A percentile compares a stretch with the other conserved stretches of the same genome.
Evolutionary conservation across 2,888 invertebrate species (phyloP).

Genomic region (Acronicta alni): DNA sequence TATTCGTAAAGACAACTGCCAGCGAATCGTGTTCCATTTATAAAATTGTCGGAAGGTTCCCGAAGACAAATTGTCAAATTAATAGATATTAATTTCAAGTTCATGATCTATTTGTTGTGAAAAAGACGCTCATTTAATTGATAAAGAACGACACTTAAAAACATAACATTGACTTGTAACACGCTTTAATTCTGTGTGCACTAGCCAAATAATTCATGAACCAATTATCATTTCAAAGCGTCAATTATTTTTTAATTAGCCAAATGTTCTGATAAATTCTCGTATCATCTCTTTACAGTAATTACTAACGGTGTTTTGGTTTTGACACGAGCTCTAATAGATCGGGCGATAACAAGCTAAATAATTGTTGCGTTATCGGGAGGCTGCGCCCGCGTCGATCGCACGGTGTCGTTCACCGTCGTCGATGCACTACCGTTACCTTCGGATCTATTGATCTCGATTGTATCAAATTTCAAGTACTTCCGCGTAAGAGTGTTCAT

Average conservation of each 20-base stretch:
- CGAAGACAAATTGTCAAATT: slow-evolving; percentile 60
- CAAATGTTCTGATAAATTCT: neutral
- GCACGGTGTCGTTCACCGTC: slow-evolving; percentile 78
- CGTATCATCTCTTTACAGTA: neutral
- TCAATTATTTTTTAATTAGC: neutral
- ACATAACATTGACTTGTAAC: slow-evolving; percentile 1
- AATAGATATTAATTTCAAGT: slow-evolving; percentile 53
- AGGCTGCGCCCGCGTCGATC: slow-evolving; percentile 61
- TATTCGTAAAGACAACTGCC: slow-evolving; percentile 35
- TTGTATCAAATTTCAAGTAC: slow-evolving; percentile 58
- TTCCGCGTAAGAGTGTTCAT: slow-evolving; percentile 21
- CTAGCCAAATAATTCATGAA: neutral
- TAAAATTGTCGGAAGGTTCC: slow-evolving; percentile 65
- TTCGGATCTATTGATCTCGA: slow-evolving; percentile 56
- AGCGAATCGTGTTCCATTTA: slow-evolving; percentile 52
- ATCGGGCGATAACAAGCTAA: slow-evolving; percentile 42
- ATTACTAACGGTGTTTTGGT: slow-evolving; percentile 29
- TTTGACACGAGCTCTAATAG: slow-evolving; percentile 36
- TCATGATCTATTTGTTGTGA: slow-evolving; percentile 28
- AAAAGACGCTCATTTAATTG: slow-evolving; percentile 26
- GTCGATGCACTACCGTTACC: slow-evolving; percentile 64
- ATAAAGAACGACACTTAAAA: slow-evolving; percentile 11
- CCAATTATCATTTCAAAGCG: neutral
- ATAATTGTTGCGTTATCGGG: slow-evolving; percentile 65
- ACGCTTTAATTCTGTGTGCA: neutral